These are phyloP conservation scores for Pyrocephalus nanus DNA, from an alignment of 2,797 vertebrate species.

Conservation along the genomic window DNA sequence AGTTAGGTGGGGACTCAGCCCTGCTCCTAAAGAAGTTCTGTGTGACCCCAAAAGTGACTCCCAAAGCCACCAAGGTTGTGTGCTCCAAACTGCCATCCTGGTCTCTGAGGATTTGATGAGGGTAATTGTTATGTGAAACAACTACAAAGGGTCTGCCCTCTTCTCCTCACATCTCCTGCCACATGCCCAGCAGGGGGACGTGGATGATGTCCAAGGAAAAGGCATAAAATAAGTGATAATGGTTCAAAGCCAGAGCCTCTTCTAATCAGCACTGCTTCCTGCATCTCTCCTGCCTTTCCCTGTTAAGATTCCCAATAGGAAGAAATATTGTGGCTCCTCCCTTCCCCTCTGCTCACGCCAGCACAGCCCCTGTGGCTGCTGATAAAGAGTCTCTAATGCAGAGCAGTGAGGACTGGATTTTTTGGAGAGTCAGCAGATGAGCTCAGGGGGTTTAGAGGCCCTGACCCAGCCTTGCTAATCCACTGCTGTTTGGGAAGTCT, in stretches of 20 bases:
- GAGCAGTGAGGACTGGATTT: neutral
- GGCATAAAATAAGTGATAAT: accelerated
- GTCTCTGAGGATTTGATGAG: neutral
- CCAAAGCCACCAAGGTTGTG: neutral
- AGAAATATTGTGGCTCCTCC: neutral
- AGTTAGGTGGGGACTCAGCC: neutral
- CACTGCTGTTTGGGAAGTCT: neutral
- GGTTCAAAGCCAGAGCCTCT: neutral
- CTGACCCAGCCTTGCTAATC: neutral
- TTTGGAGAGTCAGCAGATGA: neutral
- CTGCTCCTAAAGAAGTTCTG: neutral
- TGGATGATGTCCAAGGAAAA: neutral
- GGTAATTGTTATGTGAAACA: neutral
- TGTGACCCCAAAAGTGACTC: neutral
- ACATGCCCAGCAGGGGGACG: accelerated
- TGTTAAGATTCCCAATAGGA: neutral
- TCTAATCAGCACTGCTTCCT: neutral
- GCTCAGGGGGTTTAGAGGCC: neutral
- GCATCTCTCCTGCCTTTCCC: neutral
- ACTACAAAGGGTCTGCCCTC: accelerated
- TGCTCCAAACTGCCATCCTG: neutral
- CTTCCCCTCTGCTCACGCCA: neutral
- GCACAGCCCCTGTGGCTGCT: neutral
- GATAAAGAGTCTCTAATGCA: neutral
- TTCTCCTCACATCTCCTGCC: neutral